phyloP scores from a whole-genome alignment of 1,140 invertebrate species.

The Ganaspis sp. region DNA sequence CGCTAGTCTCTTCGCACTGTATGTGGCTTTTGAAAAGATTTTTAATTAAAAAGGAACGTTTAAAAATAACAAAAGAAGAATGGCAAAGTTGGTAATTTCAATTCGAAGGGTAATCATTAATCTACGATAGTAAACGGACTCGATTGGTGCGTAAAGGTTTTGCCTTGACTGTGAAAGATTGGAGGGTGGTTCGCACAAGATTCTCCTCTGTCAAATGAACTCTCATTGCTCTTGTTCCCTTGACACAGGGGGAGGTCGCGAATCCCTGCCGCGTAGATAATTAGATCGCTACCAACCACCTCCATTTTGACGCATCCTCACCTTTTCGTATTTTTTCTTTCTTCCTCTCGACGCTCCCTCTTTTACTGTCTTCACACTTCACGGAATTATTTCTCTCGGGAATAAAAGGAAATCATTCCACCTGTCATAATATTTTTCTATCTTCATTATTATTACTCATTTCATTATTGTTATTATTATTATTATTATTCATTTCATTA shows the following conservation, averaged over 20 bases:
- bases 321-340: constrained; percentile 39
- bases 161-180: constrained; percentile 52
- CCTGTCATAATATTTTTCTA: neutral
- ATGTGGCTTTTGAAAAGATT: neutral
- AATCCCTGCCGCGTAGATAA: constrained; percentile 67
- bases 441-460: neutral
- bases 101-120: constrained; percentile 29
- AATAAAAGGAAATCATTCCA: neutral
- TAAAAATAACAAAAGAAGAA: constrained; percentile 4
- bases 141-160: constrained; percentile 51
- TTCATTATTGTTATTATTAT: too few relatives aligned
- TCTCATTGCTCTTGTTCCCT: constrained; percentile 50
- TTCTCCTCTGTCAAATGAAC: constrained; percentile 45
- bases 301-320: constrained; percentile 61
- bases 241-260: constrained; percentile 63
- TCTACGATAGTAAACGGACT: constrained; percentile 47
- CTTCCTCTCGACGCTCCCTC: neutral
- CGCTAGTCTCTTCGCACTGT: constrained; percentile 7
- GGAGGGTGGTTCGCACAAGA: constrained; percentile 49
- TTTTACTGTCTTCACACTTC: constrained; percentile 22
- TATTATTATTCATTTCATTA: too few relatives aligned
- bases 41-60: neutral
- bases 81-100: neutral
- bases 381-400: too few relatives aligned
- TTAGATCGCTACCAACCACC: constrained; percentile 70